phyloP scores from a whole-genome alignment of 2,113 vertebrate species.

The Hirundichthys speculiger region DNA sequence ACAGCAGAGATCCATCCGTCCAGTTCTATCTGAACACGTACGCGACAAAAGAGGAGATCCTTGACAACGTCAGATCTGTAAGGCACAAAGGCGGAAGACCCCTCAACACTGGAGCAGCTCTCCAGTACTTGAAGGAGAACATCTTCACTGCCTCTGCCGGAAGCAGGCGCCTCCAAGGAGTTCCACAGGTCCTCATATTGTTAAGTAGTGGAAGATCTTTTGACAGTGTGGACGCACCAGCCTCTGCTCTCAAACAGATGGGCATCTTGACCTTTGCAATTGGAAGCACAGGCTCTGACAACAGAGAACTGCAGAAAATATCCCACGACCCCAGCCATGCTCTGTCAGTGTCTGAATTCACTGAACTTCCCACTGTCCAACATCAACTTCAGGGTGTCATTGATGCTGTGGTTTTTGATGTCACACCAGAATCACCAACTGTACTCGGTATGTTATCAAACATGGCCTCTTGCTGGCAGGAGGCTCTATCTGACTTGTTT shows the following conservation, averaged over 20 bases:
- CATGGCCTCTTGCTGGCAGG: no score
- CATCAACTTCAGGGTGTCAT: conserved; percentile 41
- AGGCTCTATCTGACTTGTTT: no score
- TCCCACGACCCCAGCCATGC: conserved; percentile 32
- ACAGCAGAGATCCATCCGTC: conserved; percentile 60
- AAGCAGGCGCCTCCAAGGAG: conserved; percentile 80
- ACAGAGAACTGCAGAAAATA: conserved; percentile 42
- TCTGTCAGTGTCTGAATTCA: conserved; percentile 60
- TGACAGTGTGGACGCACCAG: conserved; percentile 60
- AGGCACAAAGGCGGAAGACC: conserved; percentile 61
- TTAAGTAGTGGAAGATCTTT: conserved; percentile 59
- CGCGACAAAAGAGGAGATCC: conserved; percentile 34
- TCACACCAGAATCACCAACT: conserved; percentile 7
- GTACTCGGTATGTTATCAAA: conserved; percentile 28
- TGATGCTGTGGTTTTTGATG: conserved; percentile 7
- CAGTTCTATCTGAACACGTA: conserved; percentile 69
- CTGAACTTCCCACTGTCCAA: conserved; percentile 63
- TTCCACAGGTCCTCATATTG: conserved; percentile 81
- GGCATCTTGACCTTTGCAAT: conserved; percentile 47
- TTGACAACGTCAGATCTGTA: conserved; percentile 37
- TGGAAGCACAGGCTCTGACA: conserved; percentile 36
- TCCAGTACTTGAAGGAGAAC: conserved; percentile 76
- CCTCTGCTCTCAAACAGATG: conserved; percentile 60
- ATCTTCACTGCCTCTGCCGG: conserved; percentile 83
- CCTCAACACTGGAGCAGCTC: conserved; percentile 81